These are phyloP conservation scores for Chaetops frenatus DNA, from an alignment of 2,113 vertebrate species.

Conservation along the genomic window DNA sequence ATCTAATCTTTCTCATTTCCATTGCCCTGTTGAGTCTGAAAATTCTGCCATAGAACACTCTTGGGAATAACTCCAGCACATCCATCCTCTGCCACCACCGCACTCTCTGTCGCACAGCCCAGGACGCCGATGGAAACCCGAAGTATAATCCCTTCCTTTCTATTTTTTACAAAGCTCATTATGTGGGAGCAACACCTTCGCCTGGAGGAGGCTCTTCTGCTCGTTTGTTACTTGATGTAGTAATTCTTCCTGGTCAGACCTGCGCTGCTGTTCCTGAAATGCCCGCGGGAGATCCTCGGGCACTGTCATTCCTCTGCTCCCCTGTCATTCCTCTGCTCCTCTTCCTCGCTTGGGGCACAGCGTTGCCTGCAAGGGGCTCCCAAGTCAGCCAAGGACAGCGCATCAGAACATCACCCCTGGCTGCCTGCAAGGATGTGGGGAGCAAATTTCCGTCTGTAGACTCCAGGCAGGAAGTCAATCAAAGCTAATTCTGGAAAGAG, in stretches of 20 bases:
- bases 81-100: neutral
- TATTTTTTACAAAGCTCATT: neutral
- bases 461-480: slow-evolving; percentile 3
- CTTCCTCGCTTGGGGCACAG: neutral
- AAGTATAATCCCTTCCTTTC: neutral
- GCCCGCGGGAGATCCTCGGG: neutral
- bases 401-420: neutral
- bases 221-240: neutral
- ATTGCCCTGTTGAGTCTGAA: neutral
- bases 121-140: neutral
- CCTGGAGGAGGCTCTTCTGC: neutral
- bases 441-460: neutral
- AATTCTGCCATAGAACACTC: neutral
- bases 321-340: neutral
- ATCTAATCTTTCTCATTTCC: neutral
- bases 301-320: neutral
- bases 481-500: neutral
- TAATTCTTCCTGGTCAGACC: neutral
- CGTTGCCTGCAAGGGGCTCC: neutral
- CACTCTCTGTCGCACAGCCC: neutral
- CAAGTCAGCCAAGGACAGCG: neutral
- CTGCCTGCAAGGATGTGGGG: neutral
- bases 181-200: neutral
- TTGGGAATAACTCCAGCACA: neutral
- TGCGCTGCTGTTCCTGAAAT: neutral